phyloP scores from a whole-genome alignment of 2,888 invertebrate genomes.

The Leptinotarsa tumamoca region DNA sequence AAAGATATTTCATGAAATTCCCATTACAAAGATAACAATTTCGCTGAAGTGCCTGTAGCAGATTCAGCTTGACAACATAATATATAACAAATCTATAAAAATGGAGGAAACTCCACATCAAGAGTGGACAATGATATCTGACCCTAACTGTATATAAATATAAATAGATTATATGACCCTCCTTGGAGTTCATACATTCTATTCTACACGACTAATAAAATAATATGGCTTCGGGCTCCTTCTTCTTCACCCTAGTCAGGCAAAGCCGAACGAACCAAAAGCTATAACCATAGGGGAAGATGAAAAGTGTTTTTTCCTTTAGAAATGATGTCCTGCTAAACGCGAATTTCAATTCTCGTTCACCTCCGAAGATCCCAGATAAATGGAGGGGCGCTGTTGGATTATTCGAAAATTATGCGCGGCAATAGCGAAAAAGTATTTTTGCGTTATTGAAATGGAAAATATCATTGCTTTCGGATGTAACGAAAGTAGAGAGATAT shows the following conservation, averaged over 20 bases:
- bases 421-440: neutral
- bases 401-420: slow-evolving; percentile 17
- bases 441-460: slow-evolving; percentile 7
- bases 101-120: slow-evolving; percentile 38
- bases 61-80: slow-evolving; percentile 32
- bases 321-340: slow-evolving; percentile 36
- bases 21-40: slow-evolving; percentile 17
- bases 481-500: neutral
- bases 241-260: slow-evolving; percentile 33
- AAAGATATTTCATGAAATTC: slow-evolving; percentile 6
- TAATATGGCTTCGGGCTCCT: slow-evolving; percentile 42
- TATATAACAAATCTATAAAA: slow-evolving; percentile 38
- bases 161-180: slow-evolving; percentile 48
- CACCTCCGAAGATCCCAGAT: slow-evolving; percentile 33
- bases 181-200: slow-evolving; percentile 44
- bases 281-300: slow-evolving; percentile 34
- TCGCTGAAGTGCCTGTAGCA: slow-evolving; percentile 21
- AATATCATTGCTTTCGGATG: neutral
- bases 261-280: slow-evolving; percentile 34
- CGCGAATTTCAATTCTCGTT: slow-evolving; percentile 35
- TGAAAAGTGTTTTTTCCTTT: slow-evolving; percentile 34
- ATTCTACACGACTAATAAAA: slow-evolving; percentile 46
- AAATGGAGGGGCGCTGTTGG: slow-evolving; percentile 19
- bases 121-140: slow-evolving; percentile 42
- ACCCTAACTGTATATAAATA: slow-evolving; percentile 46